Evolutionary conservation across 1,140 invertebrate species (phyloP).

Genomic region (Neuroterus valhalla): DNA sequence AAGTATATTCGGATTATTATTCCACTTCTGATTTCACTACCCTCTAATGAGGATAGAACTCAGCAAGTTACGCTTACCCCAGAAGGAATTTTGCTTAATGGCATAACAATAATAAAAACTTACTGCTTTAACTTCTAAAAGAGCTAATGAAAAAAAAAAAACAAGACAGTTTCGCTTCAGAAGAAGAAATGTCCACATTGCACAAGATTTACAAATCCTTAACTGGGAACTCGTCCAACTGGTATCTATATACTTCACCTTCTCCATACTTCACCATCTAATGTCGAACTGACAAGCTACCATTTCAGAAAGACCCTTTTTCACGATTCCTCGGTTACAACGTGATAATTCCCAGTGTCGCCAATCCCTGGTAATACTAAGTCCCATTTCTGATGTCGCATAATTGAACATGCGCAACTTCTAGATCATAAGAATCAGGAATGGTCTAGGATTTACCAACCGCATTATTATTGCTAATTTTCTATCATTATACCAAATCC

Average conservation of each 20-base stretch:
- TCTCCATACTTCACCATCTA: conserved; percentile 48
- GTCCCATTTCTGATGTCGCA: no score
- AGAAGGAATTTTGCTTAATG: no score
- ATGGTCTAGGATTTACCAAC: no score
- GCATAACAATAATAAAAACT: no score
- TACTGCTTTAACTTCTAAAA: not conserved
- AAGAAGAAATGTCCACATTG: conserved; percentile 64
- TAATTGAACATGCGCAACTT: no score
- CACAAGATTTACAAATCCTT: conserved; percentile 66
- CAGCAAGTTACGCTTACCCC: no score
- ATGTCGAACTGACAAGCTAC: conserved; percentile 53
- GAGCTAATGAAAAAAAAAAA: conserved; percentile 46
- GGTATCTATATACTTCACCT: conserved; percentile 50
- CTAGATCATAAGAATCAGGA: no score
- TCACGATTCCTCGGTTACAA: conserved; percentile 46
- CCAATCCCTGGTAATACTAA: conserved; percentile 43
- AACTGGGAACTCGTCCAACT: conserved; percentile 66
- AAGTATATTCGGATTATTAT: no score
- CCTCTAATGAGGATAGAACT: no score
- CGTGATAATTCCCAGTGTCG: conserved; percentile 61
- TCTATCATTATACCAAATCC: no score
- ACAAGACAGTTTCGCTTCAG: conserved; percentile 50
- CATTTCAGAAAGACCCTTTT: conserved; percentile 60
- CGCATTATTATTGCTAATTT: no score
- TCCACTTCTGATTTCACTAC: no score